These are phyloP conservation scores for Acleris literana DNA, from an alignment of 2,888 invertebrate genomes.

Conservation along the genomic window DNA sequence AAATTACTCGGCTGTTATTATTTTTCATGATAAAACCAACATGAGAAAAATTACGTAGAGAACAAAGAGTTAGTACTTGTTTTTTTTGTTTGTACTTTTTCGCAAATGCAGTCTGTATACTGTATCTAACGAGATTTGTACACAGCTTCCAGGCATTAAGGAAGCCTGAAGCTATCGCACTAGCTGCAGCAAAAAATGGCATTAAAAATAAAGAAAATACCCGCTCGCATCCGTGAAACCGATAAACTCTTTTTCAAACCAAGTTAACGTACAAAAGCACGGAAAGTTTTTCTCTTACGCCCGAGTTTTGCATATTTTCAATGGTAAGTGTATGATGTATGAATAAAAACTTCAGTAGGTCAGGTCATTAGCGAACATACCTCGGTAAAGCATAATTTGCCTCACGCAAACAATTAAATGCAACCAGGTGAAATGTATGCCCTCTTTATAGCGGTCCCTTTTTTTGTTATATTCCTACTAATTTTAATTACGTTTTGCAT, in stretches of 20 bases:
- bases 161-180: constrained; percentile 18
- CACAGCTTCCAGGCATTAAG: constrained; percentile 7
- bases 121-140: constrained; percentile 2
- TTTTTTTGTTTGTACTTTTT: no score
- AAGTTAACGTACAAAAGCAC: constrained; percentile 65
- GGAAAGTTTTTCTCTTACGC: constrained; percentile 62
- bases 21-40: no score
- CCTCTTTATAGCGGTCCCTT: no score
- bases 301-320: constrained; percentile 66
- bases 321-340: constrained; percentile 47
- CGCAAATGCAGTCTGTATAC: neutral
- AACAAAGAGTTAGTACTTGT: no score
- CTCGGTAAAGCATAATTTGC: neutral
- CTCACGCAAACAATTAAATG: neutral
- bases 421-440: neutral
- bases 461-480: no score
- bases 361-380: constrained; percentile 14
- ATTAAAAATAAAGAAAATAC: constrained; percentile 47
- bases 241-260: constrained; percentile 63
- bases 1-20: no score
- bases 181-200: constrained; percentile 38
- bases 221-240: constrained; percentile 50
- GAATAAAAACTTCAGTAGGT: constrained; percentile 23
- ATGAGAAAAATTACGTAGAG: no score
- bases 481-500: no score